These are phyloP conservation scores for Rhingia campestris DNA, from an alignment of 2,888 invertebrate genomes.

Conservation along the genomic window DNA sequence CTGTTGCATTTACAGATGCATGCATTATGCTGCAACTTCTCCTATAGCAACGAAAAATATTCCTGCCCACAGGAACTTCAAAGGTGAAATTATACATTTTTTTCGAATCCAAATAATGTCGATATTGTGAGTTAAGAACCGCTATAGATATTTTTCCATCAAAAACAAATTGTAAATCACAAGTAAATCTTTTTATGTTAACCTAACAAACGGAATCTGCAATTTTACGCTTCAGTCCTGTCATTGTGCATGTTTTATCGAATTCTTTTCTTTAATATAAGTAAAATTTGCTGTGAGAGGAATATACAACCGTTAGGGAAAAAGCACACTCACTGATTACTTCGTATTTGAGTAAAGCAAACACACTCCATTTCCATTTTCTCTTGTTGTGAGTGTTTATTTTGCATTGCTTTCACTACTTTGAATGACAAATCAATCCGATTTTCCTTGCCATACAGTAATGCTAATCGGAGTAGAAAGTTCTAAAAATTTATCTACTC, in stretches of 20 bases:
- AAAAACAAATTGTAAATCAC: background rate
- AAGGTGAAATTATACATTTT: background rate
- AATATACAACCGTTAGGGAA: conserved; percentile 22
- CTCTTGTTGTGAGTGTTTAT: conserved; percentile 43
- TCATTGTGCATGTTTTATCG: background rate
- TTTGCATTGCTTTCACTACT: conserved; percentile 53
- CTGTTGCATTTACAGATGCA: too few relatives aligned
- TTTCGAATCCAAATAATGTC: background rate
- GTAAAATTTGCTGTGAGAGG: conserved; percentile 6
- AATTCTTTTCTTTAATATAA: conserved; percentile 12
- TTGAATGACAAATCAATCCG: conserved; percentile 24
- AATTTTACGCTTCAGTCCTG: conserved; percentile 19
- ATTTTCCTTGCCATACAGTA: background rate
- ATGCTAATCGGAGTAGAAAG: conserved; percentile 42
- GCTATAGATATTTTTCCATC: background rate
- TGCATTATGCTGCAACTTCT: too few relatives aligned
- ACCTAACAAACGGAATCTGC: conserved; percentile 38
- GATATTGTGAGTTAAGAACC: background rate
- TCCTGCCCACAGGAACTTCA: background rate
- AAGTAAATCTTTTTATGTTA: conserved; percentile 10
- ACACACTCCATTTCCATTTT: conserved; percentile 27
- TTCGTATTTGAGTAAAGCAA: conserved; percentile 44
- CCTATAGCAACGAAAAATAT: too few relatives aligned
- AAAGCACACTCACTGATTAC: conserved; percentile 49
- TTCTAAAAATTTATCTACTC: conserved; percentile 53